Evolutionary conservation across 2,113 vertebrate genomes (phyloP).

Genomic region (Climacteris rufus): DNA sequence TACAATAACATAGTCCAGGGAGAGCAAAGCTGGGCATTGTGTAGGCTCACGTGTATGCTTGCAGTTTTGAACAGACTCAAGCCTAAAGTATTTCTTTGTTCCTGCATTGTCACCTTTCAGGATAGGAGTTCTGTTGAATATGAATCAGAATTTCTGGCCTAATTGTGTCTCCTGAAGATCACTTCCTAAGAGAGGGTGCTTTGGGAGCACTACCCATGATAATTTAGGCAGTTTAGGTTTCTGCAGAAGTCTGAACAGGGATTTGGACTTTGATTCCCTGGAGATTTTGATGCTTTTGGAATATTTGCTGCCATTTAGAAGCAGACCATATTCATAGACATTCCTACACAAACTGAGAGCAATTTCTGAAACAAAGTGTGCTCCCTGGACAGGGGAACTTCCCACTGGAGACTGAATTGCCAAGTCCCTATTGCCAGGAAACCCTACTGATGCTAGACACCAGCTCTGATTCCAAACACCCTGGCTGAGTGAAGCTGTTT

Average conservation of each 20-base stretch:
- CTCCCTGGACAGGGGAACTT: not conserved
- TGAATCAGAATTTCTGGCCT: not conserved
- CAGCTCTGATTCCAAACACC: not conserved
- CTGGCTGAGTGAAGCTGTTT: not conserved
- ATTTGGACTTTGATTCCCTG: not conserved
- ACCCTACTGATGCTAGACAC: not conserved
- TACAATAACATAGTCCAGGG: not conserved
- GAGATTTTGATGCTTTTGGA: not conserved
- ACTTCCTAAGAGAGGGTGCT: not conserved
- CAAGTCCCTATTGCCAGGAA: not conserved
- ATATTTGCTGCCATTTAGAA: not conserved
- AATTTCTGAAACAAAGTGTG: not conserved
- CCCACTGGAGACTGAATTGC: not conserved
- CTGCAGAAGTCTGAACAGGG: not conserved
- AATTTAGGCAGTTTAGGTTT: not conserved
- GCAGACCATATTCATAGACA: not conserved
- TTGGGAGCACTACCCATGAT: not conserved
- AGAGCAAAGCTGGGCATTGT: not conserved
- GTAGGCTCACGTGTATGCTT: not conserved
- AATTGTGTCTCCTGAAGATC: not conserved
- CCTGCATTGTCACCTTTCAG: not conserved
- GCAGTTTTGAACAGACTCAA: not conserved
- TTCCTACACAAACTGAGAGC: not conserved
- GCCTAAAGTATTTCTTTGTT: not conserved
- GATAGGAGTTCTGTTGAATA: not conserved